phyloP scores from a whole-genome alignment of 2,888 invertebrate genomes.

The Pseudococcus jackbeardsleyi region DNA sequence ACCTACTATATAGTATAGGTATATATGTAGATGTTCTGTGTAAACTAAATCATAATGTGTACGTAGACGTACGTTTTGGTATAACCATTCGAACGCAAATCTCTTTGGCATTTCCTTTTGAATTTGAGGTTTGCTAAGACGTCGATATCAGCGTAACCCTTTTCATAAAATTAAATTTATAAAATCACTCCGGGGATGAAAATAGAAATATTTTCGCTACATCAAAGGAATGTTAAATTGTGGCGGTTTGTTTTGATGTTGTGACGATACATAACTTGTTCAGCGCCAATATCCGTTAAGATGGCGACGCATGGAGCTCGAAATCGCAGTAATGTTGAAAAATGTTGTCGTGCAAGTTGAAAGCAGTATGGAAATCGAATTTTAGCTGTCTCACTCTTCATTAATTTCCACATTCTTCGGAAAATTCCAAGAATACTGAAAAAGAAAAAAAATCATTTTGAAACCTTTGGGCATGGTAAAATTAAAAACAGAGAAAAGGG shows the following conservation, averaged over 20 bases:
- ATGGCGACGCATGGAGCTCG: not conserved
- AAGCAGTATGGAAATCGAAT: not conserved
- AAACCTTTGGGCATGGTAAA: too few species aligned
- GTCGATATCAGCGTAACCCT: conserved; percentile 18
- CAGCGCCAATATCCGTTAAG: not conserved
- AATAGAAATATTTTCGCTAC: not conserved
- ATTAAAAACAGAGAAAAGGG: too few species aligned
- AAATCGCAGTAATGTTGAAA: too few species aligned
- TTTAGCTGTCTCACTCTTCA: too few species aligned
- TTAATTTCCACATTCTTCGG: too few species aligned
- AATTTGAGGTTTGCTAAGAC: not conserved
- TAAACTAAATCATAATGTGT: not conserved
- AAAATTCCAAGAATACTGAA: too few species aligned
- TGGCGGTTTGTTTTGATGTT: not conserved
- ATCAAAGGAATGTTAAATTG: not conserved
- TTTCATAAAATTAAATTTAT: not conserved
- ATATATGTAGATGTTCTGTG: not conserved
- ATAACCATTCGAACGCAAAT: not conserved
- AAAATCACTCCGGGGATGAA: not conserved
- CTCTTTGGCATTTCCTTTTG: not conserved
- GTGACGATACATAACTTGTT: not conserved
- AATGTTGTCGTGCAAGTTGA: not conserved
- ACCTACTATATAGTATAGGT: not conserved
- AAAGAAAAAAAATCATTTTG: too few species aligned
- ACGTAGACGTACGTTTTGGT: too few species aligned